Evolutionary conservation across 2,888 invertebrate genomes (phyloP), one percentile per base, ranked within the genome.

Genomic region (Aporophyla lueneburgensis): DNA sequence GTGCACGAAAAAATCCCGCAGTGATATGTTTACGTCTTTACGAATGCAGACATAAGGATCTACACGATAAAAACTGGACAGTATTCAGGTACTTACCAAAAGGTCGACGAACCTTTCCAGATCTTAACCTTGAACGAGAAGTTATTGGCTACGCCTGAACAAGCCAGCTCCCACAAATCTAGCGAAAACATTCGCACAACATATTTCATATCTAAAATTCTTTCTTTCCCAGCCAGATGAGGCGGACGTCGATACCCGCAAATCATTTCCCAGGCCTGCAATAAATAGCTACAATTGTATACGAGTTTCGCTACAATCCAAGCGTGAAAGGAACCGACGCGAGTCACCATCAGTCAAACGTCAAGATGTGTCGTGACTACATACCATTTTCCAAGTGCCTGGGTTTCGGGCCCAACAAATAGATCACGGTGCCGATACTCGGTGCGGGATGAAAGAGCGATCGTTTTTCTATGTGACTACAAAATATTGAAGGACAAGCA

Each of bases 321-420:
- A 91, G 90, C 89, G 90, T 89, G 88, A 88, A 90, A 90, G 85
- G 87, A 87, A 80, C 81, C 76, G 83, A 88, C 82, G 87, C 86
- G 91, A 88, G 85, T 90, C 89, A 89, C 91, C 93, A 94, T 94
- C 93, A 93, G 92, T 95, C 94, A 94, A 93, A 94, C 90, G 94
- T 94, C 94, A 93, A 89, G 92, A 89, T 92, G 89, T 92, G 91
- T 90, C 93, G 93, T 93, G 94, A 93, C 91, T 92, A 89, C 90
- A 91, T 91, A 92, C 92, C 93, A 93, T 94, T 93, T 94, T 93
- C 92, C 94, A 92, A 93, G 92, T 93, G 94, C 92, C 91, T 90
- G 93, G 89, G 89, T 91, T 91, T 90, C 83, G 91, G 89, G 90
- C 91, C 87, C 93, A 92, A 92, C 93, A 94, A 93, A 94, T 93